phyloP scores from a whole-genome alignment of 2,888 invertebrate species.

The Ptycholaimellus sp. region DNA sequence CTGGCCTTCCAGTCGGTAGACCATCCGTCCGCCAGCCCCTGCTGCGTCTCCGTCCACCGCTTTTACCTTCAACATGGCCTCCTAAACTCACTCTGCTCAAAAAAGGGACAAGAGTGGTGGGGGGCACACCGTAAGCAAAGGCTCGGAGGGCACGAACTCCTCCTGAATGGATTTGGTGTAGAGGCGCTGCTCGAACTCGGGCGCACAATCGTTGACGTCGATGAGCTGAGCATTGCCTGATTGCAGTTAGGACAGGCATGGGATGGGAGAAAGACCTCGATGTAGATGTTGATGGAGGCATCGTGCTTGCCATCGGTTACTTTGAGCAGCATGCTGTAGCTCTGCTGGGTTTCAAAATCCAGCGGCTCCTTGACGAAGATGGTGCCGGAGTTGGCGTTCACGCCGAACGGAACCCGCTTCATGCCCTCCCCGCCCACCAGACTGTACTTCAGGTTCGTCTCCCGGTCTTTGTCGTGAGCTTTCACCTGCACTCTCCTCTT shows the following conservation, averaged over 20 bases:
- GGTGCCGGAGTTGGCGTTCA: conserved; percentile 17
- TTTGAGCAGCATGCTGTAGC: conserved; percentile 56
- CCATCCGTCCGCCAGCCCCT: conserved; percentile 12
- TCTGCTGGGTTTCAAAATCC: conserved; percentile 16
- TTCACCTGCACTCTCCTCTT: conserved; percentile 5
- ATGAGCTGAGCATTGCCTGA: conserved; percentile 10
- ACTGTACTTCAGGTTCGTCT: conserved; percentile 19
- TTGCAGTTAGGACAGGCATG: background rate
- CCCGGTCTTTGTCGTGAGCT: too few relatives aligned
- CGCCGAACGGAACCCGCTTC: conserved; percentile 17
- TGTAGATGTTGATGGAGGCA: conserved; percentile 54
- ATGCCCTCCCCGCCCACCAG: conserved; percentile 12
- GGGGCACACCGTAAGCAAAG: too few relatives aligned
- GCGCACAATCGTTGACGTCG: conserved; percentile 30
- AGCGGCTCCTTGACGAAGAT: conserved; percentile 21
- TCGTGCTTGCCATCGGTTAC: conserved; percentile 43
- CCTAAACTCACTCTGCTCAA: too few relatives aligned
- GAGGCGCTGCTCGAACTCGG: conserved; percentile 21
- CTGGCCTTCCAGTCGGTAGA: conserved; percentile 22
- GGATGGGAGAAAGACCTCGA: conserved; percentile 41
- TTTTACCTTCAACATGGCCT: conserved; percentile 15
- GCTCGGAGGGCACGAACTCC: too few relatives aligned
- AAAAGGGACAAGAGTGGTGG: too few relatives aligned
- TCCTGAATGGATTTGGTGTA: conserved; percentile 19
- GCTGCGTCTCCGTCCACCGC: conserved; percentile 21